Evolutionary conservation across 2,113 vertebrate genomes (phyloP).

Genomic region (Geococcyx californianus): DNA sequence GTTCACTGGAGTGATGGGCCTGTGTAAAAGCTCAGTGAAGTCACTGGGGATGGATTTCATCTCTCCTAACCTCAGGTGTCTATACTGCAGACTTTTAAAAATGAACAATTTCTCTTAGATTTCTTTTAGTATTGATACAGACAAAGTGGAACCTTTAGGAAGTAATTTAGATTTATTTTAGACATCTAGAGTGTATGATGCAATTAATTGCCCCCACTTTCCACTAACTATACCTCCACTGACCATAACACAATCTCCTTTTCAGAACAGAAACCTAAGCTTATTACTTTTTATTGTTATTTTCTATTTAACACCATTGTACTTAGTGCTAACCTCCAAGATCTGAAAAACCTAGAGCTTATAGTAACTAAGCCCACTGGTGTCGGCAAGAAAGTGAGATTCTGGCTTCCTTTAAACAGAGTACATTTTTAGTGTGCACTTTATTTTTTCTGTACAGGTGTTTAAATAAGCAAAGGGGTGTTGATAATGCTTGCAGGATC

Average conservation of each 20-base stretch:
- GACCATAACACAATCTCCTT: not conserved
- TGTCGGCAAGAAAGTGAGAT: not conserved
- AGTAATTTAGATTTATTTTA: not conserved
- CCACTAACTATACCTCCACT: not conserved
- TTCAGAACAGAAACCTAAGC: not conserved
- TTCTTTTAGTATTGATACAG: not conserved
- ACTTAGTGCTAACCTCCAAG: not conserved
- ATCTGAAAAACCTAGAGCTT: not conserved
- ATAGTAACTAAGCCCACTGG: fast-evolving
- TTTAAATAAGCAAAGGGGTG: not conserved
- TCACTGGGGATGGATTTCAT: not conserved
- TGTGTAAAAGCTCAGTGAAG: not conserved
- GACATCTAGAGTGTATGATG: not conserved
- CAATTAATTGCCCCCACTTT: not conserved
- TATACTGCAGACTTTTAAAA: not conserved
- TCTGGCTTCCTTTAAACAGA: not conserved
- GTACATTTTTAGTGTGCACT: not conserved
- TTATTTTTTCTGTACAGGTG: not conserved
- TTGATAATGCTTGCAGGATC: not conserved
- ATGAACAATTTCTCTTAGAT: not conserved
- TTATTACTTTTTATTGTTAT: not conserved
- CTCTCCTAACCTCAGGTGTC: not conserved
- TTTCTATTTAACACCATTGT: not conserved
- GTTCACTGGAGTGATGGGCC: not conserved
- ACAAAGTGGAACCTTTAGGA: not conserved